These are phyloP conservation scores for Gallinago nigripennis DNA, from an alignment of 2,797 vertebrate species.

Conservation along the genomic window DNA sequence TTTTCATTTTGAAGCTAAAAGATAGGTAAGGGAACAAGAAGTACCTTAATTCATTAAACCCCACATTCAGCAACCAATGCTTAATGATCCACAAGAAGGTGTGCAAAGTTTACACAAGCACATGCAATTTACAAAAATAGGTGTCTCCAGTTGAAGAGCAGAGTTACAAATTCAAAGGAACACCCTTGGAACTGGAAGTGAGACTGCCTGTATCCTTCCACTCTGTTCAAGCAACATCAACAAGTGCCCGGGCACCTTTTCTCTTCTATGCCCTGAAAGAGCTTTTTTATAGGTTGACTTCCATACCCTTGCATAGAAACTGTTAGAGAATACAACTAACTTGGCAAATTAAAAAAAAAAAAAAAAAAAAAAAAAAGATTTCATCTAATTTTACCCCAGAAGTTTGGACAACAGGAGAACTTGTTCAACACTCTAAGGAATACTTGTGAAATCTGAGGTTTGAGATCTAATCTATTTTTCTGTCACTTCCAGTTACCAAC, in stretches of 20 bases:
- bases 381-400: neutral
- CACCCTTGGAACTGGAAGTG: too few relatives aligned
- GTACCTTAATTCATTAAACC: neutral
- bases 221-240: neutral
- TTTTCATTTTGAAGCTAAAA: neutral
- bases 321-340: neutral
- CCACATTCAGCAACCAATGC: neutral
- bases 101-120: neutral
- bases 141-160: neutral
- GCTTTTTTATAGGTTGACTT: neutral
- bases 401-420: neutral
- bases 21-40: neutral
- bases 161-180: neutral
- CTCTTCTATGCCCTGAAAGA: neutral
- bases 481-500: neutral
- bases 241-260: neutral
- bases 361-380: fast-evolving
- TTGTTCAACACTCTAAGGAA: neutral
- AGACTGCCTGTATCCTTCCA: neutral
- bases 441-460: neutral
- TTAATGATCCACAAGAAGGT: neutral
- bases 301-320: neutral
- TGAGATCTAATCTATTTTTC: neutral
- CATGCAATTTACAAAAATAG: neutral
- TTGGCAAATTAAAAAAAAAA: neutral